phyloP scores from a whole-genome alignment of 1,140 invertebrate species.

The Scaptomyza hsui region DNA sequence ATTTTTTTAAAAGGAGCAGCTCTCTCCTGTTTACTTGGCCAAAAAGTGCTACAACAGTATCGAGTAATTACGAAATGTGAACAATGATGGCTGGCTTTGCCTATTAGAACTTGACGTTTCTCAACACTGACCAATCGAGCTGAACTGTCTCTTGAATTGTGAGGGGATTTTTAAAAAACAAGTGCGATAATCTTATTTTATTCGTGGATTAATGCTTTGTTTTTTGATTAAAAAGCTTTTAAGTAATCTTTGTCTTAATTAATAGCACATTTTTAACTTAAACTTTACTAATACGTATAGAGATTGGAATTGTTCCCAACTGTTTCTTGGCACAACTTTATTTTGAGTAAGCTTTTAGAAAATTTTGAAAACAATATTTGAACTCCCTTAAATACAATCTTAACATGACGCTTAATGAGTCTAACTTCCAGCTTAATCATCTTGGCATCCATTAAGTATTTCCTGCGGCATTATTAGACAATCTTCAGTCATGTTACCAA shows the following conservation, averaged over 20 bases:
- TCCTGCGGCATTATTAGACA: constrained; percentile 49
- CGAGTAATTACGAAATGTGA: constrained; percentile 39
- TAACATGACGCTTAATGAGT: constrained; percentile 21
- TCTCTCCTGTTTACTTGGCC: no score
- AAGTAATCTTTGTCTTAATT: neutral
- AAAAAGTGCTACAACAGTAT: constrained; percentile 7
- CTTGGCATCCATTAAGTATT: constrained; percentile 45
- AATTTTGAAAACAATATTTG: neutral
- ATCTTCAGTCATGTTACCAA: constrained; percentile 41
- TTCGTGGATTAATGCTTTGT: neutral
- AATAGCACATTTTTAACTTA: no score
- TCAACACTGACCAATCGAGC: constrained; percentile 5
- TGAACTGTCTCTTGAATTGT: neutral
- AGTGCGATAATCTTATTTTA: neutral
- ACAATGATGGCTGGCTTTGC: neutral
- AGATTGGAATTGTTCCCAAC: no score
- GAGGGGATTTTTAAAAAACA: neutral
- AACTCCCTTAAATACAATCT: neutral
- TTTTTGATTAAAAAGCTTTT: neutral
- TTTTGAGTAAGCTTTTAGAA: no score
- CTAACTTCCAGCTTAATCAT: constrained; percentile 39
- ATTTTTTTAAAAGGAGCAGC: constrained; percentile 50
- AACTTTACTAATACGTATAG: no score
- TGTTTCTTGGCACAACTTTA: no score
- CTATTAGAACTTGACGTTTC: constrained; percentile 3